These are phyloP conservation scores for Plecotus auritus DNA, from an alignment of 2,113 vertebrate species.

Conservation along the genomic window DNA sequence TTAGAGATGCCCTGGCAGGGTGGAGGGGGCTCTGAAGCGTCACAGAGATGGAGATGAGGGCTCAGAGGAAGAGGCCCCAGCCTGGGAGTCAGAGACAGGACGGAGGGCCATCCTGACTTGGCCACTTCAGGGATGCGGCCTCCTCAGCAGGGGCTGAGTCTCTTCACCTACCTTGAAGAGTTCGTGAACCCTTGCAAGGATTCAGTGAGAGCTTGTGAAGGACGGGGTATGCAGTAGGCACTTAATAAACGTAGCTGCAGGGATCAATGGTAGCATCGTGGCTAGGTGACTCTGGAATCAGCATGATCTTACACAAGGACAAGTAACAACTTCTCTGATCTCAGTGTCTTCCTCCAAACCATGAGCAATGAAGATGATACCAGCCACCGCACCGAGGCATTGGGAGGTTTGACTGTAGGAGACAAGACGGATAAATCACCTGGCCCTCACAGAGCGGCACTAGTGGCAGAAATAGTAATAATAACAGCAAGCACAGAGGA, in stretches of 20 bases:
- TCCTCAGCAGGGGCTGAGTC: background rate
- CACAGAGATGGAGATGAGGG: rapidly evolving
- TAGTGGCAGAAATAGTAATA: background rate
- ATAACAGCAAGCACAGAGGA: rapidly evolving
- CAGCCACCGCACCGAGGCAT: background rate
- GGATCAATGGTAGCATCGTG: rapidly evolving
- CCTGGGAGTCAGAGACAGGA: background rate
- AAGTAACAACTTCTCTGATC: background rate
- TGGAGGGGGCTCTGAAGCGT: background rate
- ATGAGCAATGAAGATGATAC: background rate
- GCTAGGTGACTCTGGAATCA: background rate
- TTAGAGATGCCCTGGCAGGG: background rate
- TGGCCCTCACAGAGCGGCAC: background rate
- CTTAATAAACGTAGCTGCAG: background rate
- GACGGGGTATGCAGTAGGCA: rapidly evolving
- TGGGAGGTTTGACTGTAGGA: background rate
- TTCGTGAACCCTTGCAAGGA: background rate
- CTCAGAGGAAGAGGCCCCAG: background rate
- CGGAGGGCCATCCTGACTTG: background rate
- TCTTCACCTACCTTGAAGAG: background rate
- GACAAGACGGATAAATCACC: background rate
- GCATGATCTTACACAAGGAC: background rate
- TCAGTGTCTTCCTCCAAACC: background rate
- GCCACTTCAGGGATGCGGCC: too few relatives aligned
- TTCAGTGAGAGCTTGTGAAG: background rate